Evolutionary conservation across 2,113 vertebrate genomes (phyloP), one percentile per base, ranked within the genome.

Genomic region (Engraulis encrasicolus): DNA sequence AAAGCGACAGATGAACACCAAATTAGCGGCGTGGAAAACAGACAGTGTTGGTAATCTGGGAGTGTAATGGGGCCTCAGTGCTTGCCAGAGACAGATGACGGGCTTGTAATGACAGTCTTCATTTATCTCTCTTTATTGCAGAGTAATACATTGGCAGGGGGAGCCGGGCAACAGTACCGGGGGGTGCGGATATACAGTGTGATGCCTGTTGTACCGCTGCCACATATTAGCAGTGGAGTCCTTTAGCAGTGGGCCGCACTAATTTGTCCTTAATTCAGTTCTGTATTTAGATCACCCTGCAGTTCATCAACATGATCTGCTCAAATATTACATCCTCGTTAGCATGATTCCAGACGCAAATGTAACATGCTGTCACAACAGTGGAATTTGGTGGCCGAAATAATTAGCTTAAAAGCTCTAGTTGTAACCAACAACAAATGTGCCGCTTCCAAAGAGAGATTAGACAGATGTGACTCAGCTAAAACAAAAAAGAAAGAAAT

Each of bases 11-110:
- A 90, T 84, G 88, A 90, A 85, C 79, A 82, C 74, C 85, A 88
- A 89, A 90, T 90, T 90, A 90, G 86, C 78, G 49, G 82, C 45
- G 82, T 89, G 85, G 85, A 88, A 90, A 90, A 90, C 86, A 89
- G 84, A 81, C 89, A 61, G 78, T 31, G 84, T 89, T 87, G 71
- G 85, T 91, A 88, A 90, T 88, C 84, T 86, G 78, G 4, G 48
- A 23, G 61, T 78, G 78, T 90, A 91, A 91, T 88, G 90, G 90
- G 87, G 79, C 86, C 80, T 45, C 61, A 20, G 45, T 50, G 50
- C 77, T 81, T 85, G 83, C 78, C 80, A 78, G 81, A 80, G 86
- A 89, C 54, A 85, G 80, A 88, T 85, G 82, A 86, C 88, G 80
- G 52, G 37, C 58, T 85, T 88, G 81, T 85, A 88, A 88, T 87